phyloP scores from a whole-genome alignment of 2,113 vertebrate species.

The Pungitius pungitius region DNA sequence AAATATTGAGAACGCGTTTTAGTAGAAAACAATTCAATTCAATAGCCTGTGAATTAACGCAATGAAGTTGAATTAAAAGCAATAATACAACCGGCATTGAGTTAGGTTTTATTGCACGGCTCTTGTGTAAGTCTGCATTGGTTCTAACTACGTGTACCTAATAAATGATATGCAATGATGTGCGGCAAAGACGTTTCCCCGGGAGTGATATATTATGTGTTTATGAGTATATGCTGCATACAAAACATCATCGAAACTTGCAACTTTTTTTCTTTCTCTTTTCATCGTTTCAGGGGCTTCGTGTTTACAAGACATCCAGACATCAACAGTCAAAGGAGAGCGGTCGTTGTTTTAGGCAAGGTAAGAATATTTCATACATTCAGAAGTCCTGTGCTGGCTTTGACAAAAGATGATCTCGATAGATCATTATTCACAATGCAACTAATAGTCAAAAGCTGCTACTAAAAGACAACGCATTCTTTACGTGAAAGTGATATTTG shows the following conservation, averaged over 20 bases:
- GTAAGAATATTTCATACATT: conserved; percentile 10
- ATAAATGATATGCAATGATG: not conserved
- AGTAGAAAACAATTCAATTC: not conserved
- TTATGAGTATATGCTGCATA: not conserved
- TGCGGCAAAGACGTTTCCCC: not conserved
- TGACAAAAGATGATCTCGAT: not conserved
- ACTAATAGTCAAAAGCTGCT: not conserved
- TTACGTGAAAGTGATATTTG: not conserved
- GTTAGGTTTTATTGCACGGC: not conserved
- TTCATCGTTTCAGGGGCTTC: conserved; percentile 20
- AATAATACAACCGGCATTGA: not conserved
- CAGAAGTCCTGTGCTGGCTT: not conserved
- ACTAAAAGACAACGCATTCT: not conserved
- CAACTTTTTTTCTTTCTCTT: not conserved
- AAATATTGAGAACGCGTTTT: not conserved
- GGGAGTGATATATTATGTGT: not conserved
- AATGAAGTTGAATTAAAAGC: not conserved
- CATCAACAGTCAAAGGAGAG: conserved; percentile 4
- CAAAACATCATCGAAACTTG: not conserved
- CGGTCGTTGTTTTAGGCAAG: not conserved
- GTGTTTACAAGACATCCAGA: not conserved
- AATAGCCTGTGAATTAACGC: not conserved
- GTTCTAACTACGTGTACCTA: not conserved
- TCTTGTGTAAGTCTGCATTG: not conserved
- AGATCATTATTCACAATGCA: not conserved